These are phyloP conservation scores for Tetragonula carbonaria DNA, from an alignment of 2,888 invertebrate species.

Conservation along the genomic window DNA sequence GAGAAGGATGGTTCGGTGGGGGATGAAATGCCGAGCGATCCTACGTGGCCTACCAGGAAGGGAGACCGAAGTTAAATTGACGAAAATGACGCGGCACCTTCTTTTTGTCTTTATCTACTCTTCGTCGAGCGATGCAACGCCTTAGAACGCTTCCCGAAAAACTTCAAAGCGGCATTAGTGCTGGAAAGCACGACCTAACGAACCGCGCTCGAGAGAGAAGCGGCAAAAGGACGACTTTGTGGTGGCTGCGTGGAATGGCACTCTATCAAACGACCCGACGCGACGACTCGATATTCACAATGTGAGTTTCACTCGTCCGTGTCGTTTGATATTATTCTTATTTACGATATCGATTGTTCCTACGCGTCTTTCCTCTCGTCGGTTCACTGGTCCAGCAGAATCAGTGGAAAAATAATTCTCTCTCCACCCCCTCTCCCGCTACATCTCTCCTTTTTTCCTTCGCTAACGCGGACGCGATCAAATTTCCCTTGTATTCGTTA, in stretches of 20 bases:
- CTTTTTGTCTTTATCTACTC: conserved; percentile 50
- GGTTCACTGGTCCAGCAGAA: too few species aligned
- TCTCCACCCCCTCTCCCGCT: background rate
- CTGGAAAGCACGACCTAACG: conserved; percentile 39
- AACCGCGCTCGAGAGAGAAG: conserved; percentile 30
- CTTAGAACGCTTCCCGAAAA: conserved; percentile 57
- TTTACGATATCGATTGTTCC: background rate
- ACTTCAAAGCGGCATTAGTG: conserved; percentile 61
- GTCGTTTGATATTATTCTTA: conserved; percentile 15
- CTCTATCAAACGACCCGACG: conserved; percentile 23
- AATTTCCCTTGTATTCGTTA: background rate
- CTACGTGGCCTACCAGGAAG: conserved; percentile 60
- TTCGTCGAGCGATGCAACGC: conserved; percentile 44
- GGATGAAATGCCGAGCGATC: conserved; percentile 58
- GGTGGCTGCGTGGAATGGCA: conserved; percentile 31
- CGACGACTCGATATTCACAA: conserved; percentile 36
- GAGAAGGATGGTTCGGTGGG: conserved; percentile 56
- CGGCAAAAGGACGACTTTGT: conserved; percentile 35
- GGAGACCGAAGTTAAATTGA: conserved; percentile 78
- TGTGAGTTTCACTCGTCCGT: conserved; percentile 39
- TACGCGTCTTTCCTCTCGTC: too few species aligned
- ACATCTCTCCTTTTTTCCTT: background rate
- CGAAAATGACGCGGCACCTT: conserved; percentile 80
- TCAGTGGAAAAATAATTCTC: background rate
- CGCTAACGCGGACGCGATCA: background rate